A percentile compares a stretch with the other conserved stretches of the same genome.
phyloP scores from a whole-genome alignment of 2,113 vertebrate species.

The Athene cunicularia region DNA sequence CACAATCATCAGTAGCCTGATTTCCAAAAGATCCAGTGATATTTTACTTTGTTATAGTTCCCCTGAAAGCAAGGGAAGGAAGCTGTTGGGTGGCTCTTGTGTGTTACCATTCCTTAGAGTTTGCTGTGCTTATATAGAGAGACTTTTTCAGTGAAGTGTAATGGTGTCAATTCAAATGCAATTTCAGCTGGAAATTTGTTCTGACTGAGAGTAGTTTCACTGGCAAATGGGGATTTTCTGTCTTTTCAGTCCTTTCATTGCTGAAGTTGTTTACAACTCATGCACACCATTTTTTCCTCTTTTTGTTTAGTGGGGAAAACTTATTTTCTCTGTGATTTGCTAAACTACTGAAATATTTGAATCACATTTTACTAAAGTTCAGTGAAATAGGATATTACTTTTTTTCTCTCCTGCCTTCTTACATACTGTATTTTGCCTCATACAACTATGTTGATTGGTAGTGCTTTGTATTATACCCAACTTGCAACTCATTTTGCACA shows the following conservation, averaged over 20 bases:
- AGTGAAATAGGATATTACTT: neutral
- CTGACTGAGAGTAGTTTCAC: neutral
- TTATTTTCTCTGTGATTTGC: neutral
- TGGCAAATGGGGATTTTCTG: neutral
- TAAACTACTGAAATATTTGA: neutral
- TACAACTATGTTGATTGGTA: neutral
- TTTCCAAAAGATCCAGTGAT: neutral
- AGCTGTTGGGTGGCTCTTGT: neutral
- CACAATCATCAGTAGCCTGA: neutral
- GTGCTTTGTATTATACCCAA: neutral
- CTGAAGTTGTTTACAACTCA: neutral
- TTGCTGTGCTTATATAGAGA: neutral
- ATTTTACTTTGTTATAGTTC: neutral
- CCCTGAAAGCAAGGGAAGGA: neutral
- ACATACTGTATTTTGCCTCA: neutral
- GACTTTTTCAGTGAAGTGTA: neutral
- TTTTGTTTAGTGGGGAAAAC: neutral
- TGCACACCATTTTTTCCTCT: neutral
- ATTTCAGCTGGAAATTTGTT: neutral
- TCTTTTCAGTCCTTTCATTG: neutral
- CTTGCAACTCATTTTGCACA: neutral
- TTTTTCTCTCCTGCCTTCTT: neutral
- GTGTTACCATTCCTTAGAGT: neutral
- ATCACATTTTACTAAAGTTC: neutral
- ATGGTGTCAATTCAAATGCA: constrained; percentile 13